Percentiles rank a stretch among this genome's conserved stretches.
Evolutionary conservation across 1,140 invertebrate genomes (phyloP).

Genomic region (Chelonus insularis): DNA sequence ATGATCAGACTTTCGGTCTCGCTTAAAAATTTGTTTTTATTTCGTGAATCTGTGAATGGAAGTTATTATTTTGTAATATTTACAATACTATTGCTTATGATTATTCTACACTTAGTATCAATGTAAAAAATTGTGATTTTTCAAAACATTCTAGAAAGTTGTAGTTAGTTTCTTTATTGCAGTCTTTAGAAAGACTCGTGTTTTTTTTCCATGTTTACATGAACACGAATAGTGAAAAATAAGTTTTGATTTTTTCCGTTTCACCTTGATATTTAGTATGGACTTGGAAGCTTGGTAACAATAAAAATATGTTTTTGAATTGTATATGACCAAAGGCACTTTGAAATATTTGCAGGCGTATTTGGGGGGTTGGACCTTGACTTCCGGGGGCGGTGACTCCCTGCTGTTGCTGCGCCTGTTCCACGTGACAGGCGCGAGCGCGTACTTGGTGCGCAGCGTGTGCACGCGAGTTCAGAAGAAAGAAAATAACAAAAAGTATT

Average conservation of each 20-base stretch:
- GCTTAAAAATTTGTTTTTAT: not conserved
- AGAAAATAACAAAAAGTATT: not conserved
- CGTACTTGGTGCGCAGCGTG: slow-evolving; percentile 16
- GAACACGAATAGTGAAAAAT: no score
- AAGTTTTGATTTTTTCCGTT: no score
- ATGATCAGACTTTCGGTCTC: slow-evolving; percentile 20
- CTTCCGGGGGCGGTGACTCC: slow-evolving; percentile 35
- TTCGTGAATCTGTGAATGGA: not conserved
- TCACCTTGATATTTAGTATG: not conserved
- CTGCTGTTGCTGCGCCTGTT: slow-evolving; percentile 27
- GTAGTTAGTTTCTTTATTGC: not conserved
- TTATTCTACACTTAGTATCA: no score
- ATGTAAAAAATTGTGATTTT: no score
- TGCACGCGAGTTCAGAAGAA: slow-evolving; percentile 9
- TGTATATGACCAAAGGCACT: not conserved
- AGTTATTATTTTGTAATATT: no score
- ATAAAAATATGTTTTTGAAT: not conserved
- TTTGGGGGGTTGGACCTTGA: slow-evolving; percentile 28
- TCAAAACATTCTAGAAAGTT: not conserved
- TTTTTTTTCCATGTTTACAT: no score
- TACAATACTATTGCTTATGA: no score
- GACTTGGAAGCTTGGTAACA: not conserved
- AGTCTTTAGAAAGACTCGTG: no score
- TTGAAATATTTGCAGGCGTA: slow-evolving; percentile 12
- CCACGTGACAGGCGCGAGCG: slow-evolving; percentile 29